Percentiles rank a stretch among this genome's conserved stretches.
phyloP scores from a whole-genome alignment of 2,797 vertebrate species.

The Eulemur albifrons region DNA sequence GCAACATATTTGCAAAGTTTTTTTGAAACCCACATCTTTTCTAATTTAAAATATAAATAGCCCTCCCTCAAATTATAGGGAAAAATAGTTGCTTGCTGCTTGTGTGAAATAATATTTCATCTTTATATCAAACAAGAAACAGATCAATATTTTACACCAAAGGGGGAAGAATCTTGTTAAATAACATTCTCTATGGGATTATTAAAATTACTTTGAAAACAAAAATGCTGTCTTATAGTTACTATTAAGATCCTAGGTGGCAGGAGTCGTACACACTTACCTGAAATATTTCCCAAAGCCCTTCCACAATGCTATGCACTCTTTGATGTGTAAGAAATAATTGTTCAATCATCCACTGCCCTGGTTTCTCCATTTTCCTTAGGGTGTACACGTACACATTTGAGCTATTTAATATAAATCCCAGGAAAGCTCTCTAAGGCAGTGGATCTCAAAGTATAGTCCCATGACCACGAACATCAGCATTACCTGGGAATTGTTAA shows the following conservation, averaged over 20 bases:
- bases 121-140: constrained; percentile 7
- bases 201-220: not conserved
- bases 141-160: not conserved
- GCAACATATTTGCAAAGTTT: not conserved
- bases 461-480: not conserved
- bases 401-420: not conserved
- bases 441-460: not conserved
- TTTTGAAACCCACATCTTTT: not conserved
- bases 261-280: not conserved
- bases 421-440: not conserved
- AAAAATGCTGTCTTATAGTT: not conserved
- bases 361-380: not conserved
- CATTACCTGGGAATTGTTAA: not conserved
- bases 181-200: not conserved
- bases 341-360: not conserved
- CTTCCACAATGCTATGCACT: not conserved
- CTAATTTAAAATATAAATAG: constrained; percentile 2
- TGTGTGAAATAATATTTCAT: not conserved
- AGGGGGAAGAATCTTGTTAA: not conserved
- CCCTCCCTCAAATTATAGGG: not conserved
- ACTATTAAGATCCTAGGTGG: not conserved
- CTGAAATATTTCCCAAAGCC: not conserved
- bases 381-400: not conserved
- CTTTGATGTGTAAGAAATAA: not conserved
- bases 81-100: not conserved